A percentile compares a stretch with the other conserved stretches of the same genome.
Conservation (phyloP, 2,113 vertebrate species). For the Apus apus region DNA sequence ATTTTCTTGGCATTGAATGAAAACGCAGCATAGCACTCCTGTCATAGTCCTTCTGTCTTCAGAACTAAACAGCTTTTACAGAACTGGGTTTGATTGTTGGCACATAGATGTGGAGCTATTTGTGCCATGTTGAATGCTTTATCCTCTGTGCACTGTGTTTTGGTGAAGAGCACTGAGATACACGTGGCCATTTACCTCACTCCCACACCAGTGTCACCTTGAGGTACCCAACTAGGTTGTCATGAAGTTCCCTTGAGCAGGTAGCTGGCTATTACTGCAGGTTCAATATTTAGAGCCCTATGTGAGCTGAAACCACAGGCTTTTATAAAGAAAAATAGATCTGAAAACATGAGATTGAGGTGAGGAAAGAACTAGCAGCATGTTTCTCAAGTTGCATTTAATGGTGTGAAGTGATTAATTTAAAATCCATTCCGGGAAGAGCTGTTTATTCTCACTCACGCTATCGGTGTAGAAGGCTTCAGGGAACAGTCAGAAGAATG, state of each 20-base stretch:
- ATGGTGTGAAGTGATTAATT: slow-evolving; percentile 11
- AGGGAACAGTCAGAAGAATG: not conserved
- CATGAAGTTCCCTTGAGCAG: not conserved
- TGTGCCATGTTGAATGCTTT: not conserved
- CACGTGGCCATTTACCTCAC: not conserved
- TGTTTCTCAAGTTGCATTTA: not conserved
- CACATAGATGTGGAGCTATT: not conserved
- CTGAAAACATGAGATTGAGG: not conserved
- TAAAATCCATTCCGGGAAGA: not conserved
- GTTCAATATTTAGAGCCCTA: not conserved
- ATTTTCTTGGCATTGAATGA: not conserved
- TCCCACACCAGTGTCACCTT: not conserved
- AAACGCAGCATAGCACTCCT: not conserved
- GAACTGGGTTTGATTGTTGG: not conserved
- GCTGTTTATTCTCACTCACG: not conserved
- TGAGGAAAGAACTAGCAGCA: not conserved
- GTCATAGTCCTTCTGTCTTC: not conserved
- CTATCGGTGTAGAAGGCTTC: not conserved
- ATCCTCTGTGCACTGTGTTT: not conserved
- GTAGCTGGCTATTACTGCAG: slow-evolving; percentile 9
- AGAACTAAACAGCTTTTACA: not conserved
- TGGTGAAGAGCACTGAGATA: not conserved
- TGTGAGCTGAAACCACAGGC: not conserved
- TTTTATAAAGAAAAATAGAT: not conserved
- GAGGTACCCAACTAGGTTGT: not conserved